phyloP scores from a whole-genome alignment of 2,888 invertebrate species.

The Sthenelais limicola region DNA sequence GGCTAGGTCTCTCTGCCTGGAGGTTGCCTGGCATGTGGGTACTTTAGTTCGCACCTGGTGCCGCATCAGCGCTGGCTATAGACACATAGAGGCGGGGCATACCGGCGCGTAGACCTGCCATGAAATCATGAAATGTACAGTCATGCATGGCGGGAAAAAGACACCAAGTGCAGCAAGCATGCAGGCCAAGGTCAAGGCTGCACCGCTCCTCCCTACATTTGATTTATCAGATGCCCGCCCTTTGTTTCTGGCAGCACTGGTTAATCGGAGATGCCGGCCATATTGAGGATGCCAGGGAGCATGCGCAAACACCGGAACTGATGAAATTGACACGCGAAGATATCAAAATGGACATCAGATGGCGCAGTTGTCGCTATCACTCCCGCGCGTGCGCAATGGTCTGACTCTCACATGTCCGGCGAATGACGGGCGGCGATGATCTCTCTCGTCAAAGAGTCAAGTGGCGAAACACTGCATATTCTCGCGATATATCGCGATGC shows the following conservation, averaged over 20 bases:
- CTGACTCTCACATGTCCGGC: background rate
- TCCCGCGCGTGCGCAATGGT: background rate
- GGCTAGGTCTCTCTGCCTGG: too few relatives aligned
- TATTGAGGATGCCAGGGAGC: background rate
- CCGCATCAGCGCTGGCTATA: too few relatives aligned
- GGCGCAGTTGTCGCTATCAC: background rate
- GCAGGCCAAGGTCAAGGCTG: background rate
- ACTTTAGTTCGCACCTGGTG: too few relatives aligned
- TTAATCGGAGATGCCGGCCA: constrained; percentile 2
- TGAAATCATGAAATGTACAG: constrained; percentile 14
- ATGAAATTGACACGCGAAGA: constrained; percentile 22
- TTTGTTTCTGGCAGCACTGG: constrained; percentile 12
- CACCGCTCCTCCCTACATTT: too few relatives aligned
- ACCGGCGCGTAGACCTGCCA: background rate
- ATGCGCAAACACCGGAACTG: constrained; percentile 32
- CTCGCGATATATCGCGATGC: background rate
- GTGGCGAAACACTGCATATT: background rate
- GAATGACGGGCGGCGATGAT: too few relatives aligned
- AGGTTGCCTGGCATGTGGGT: too few relatives aligned
- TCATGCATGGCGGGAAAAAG: constrained; percentile 23
- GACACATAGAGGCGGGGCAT: too few relatives aligned
- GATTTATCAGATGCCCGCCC: background rate
- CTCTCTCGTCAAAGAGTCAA: background rate
- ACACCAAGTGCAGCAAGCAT: background rate
- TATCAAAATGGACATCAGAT: constrained; percentile 1